Conservation (phyloP, 2,888 invertebrate genomes). For the Germaria angustata region DNA sequence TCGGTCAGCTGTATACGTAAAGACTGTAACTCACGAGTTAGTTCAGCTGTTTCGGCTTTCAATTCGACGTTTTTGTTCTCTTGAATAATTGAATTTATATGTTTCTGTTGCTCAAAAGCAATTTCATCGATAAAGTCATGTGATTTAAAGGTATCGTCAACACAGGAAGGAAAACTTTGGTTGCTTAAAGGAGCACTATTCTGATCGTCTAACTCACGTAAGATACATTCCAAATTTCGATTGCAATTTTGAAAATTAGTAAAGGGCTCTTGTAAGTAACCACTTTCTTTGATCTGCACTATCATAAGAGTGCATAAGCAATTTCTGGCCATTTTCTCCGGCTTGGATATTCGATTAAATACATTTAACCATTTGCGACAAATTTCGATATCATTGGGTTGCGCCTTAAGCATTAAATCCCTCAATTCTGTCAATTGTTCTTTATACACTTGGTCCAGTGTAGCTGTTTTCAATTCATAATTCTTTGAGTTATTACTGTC, state of each 20-base stretch:
- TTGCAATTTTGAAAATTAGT: conserved; percentile 69
- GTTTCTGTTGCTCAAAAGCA: neutral
- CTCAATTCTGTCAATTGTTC: conserved; percentile 70
- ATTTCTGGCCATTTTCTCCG: conserved; percentile 75
- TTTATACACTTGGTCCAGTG: conserved; percentile 71
- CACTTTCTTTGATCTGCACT: conserved; percentile 70
- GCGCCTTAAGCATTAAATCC: conserved; percentile 68
- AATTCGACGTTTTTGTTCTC: conserved; percentile 60
- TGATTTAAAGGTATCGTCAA: conserved; percentile 25
- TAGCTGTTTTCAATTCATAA: conserved; percentile 67
- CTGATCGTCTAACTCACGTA: conserved; percentile 67
- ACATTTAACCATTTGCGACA: conserved; percentile 75
- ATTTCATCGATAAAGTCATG: conserved; percentile 21
- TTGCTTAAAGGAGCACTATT: conserved; percentile 29
- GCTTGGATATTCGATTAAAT: conserved; percentile 69
- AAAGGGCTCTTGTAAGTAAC: conserved; percentile 70
- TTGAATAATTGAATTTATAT: neutral
- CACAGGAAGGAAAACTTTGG: neutral
- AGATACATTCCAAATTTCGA: conserved; percentile 68
- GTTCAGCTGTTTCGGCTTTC: conserved; percentile 54
- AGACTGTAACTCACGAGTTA: conserved; percentile 66
- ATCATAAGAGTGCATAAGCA: conserved; percentile 74
- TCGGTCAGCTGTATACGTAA: conserved; percentile 66
- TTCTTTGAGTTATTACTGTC: conserved; percentile 65
- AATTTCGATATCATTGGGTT: conserved; percentile 69